phyloP scores from a whole-genome alignment of 2,113 vertebrate species.

The Phodopus roborovskii region DNA sequence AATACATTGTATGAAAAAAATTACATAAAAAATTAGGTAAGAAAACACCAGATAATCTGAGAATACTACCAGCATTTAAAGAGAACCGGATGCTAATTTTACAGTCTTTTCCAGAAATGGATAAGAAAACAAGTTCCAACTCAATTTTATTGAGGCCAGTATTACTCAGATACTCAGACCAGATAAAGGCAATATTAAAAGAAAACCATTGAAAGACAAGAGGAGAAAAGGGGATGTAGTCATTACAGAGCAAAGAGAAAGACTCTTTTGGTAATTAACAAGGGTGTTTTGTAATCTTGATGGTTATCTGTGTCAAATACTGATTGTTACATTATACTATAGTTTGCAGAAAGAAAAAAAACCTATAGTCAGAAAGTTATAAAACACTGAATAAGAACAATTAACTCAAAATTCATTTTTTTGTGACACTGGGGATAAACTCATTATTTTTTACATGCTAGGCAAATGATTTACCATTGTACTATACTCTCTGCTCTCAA shows the following conservation, averaged over 20 bases:
- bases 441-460: neutral
- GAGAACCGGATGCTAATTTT: constrained; percentile 24
- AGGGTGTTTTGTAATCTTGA: neutral
- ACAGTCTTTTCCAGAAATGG: constrained; percentile 23
- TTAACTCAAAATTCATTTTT: neutral
- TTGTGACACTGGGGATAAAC: neutral
- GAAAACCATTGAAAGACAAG: neutral
- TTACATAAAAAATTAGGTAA: neutral
- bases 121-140: neutral
- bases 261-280: neutral
- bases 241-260: neutral
- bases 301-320: neutral
- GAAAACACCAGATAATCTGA: neutral
- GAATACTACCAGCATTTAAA: neutral
- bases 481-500: neutral
- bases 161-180: constrained; percentile 2
- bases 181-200: neutral
- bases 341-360: neutral
- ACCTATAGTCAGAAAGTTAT: neutral
- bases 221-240: neutral
- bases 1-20: neutral
- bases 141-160: constrained; percentile 4
- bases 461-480: neutral
- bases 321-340: neutral
- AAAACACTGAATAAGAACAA: neutral